Evolutionary conservation across 2,888 invertebrate species (phyloP), one percentile per base, ranked within the genome.

Genomic region (Limnephilus auricula): DNA sequence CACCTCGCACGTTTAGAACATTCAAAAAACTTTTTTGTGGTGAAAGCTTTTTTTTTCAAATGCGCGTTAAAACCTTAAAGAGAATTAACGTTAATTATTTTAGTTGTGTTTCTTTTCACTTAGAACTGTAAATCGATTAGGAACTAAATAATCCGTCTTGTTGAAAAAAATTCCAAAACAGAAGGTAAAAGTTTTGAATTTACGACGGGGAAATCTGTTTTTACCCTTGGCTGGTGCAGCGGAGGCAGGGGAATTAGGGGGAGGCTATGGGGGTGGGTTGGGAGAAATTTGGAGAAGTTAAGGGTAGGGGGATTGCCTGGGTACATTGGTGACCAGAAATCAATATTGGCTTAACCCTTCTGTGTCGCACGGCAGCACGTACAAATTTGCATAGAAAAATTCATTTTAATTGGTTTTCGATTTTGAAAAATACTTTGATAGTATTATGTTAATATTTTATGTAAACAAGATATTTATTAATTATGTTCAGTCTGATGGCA

Each of bases 311-410:
- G 50, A 37, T 13, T 78, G 86, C 15, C 86, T 12, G 65, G 90
- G 79, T 78, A 50, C 37, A 25, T 79, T 85, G 82, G 87, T 82
- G 90, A 90, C 86, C 90, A 89, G 86, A 91, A 91, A 91, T 91
- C 91, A 91, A 91, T 91, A 91, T 91, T 91, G 83, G 88, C 83
- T 82, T 88, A 91, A 91, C 91, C 91, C 91, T 91, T 88, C 88
- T 79, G 37, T 78, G 88, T 65, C 90, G 34, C 25, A 31, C 65
- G 34, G 87, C 50, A 65, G 87, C 87, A 87, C 87, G 87, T 87
- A 87, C 87, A 87, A 87, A 87, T 87, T 87, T 65, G 87, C 87
- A 87, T 87, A 87, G 31, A 31, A 65, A 87, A 65, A 65, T 87
- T 31, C 25, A 34, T 87, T 87, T 50, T 32, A 87, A 87, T 87